A percentile compares a stretch with the other conserved stretches of the same genome.
Conservation (phyloP, 2,797 vertebrate species). For the Coregonus ussuriensis region DNA sequence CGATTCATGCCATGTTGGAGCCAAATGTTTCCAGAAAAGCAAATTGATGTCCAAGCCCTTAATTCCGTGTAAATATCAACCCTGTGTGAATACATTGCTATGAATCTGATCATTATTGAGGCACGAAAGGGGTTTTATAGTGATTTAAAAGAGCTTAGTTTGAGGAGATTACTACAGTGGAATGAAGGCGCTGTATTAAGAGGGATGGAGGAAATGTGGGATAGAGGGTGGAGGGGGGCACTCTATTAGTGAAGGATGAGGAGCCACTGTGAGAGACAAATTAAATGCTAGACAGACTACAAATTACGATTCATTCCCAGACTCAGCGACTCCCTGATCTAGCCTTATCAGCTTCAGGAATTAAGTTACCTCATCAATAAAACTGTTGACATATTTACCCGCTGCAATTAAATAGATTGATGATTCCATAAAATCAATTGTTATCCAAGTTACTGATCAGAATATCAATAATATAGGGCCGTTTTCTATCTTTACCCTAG, state of each 20-base stretch:
- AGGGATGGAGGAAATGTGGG: slow-evolving; percentile 14
- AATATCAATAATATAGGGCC: slow-evolving; percentile 50
- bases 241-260: slow-evolving; percentile 40
- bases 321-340: slow-evolving; percentile 47
- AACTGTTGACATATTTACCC: slow-evolving; percentile 65
- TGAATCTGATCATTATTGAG: slow-evolving; percentile 67
- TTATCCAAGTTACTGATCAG: slow-evolving; percentile 55
- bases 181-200: slow-evolving; percentile 49
- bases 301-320: slow-evolving; percentile 48
- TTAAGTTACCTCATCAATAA: slow-evolving; percentile 72
- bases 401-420: slow-evolving; percentile 73
- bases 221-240: neutral
- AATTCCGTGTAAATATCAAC: slow-evolving; percentile 65
- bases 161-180: slow-evolving; percentile 62
- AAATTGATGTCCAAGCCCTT: slow-evolving; percentile 68
- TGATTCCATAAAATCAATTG: slow-evolving; percentile 68
- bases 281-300: slow-evolving; percentile 44
- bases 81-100: slow-evolving; percentile 65
- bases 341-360: slow-evolving; percentile 63
- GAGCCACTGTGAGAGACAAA: slow-evolving; percentile 55
- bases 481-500: slow-evolving; percentile 28
- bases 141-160: slow-evolving; percentile 62
- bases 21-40: slow-evolving; percentile 54
- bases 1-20: slow-evolving; percentile 29
- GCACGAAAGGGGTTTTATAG: slow-evolving; percentile 66